Base-by-base conservation (phyloP, 2,113 vertebrate species). In the Colistium nudipinnis region DNA sequence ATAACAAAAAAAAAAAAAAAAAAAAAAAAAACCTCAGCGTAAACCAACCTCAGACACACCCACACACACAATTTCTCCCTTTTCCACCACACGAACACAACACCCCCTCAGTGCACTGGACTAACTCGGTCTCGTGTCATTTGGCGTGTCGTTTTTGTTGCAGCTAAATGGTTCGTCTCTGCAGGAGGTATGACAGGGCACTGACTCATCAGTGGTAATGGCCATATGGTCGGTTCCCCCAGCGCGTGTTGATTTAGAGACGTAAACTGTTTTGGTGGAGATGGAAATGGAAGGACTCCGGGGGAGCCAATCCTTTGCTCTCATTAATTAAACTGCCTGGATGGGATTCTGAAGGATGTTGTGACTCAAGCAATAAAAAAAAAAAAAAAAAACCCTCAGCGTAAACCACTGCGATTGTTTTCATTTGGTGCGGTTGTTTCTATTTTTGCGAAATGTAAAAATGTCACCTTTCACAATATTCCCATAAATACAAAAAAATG, bases 151-250 rank as follows among this genome's bases (percentile, higher is more conserved):
- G 38, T 64, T 74, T 69, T 17, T 33, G 43, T 30, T n/a, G 54
- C 48, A 16, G 44, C 63, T 57, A 79, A 81, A 81, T 11, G 64
- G 45, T 55, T 48, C 61, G 67, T 78, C 82, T 67, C 72, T 59
- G 84, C 80, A 59, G 71, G 68, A 77, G 78, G 38, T 44, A 7
- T 64, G 78, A 87, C 83, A 66, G 63, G 47, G 57, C 16, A 38
- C 20, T 57, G 79, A 64, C 79, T 88, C 85, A 91, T 90, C 88
- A 82, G 78, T 20, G 25, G 54, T 63, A 78, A 76, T 67, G 36
- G 72, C 80, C 87, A 86, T 84, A 80, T 88, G 88, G 66, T 68
- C 2, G 30, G 30, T 49, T 86, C 77, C 76, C 38, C 43, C 6
- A 55, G 44, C 67, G 69, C 36, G n/a, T 63, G 64, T 64, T 80